Percentiles rank a stretch among this genome's conserved stretches.
phyloP scores from a whole-genome alignment of 2,888 invertebrate species.

The Melipona beecheii region DNA sequence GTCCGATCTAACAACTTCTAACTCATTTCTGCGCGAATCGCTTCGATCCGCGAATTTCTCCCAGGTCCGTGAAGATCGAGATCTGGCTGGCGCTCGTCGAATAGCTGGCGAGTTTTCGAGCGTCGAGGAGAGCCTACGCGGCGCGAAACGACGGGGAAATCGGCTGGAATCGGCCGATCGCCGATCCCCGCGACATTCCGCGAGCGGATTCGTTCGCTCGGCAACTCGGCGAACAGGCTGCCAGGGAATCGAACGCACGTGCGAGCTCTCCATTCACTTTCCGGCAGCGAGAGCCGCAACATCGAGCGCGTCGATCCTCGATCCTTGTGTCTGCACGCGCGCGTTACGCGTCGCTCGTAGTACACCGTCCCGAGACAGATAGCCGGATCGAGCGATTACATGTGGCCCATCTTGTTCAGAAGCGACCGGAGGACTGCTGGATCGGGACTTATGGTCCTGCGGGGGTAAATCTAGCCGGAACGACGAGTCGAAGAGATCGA shows the following conservation, averaged over 20 bases:
- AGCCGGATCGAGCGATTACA: conserved; percentile 41
- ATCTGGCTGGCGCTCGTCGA: conserved; percentile 7
- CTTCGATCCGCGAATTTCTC: conserved; percentile 6
- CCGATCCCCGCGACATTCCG: conserved; percentile 56
- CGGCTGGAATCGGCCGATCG: conserved; percentile 28
- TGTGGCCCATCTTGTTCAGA: conserved; percentile 44
- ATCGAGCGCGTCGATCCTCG: conserved; percentile 47
- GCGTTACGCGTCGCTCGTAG: conserved; percentile 1
- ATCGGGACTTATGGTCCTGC: conserved; percentile 42
- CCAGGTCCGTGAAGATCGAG: background rate
- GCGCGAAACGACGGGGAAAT: conserved; percentile 20
- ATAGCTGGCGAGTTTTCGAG: background rate
- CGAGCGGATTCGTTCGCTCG: conserved; percentile 30
- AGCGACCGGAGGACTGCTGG: conserved; percentile 16
- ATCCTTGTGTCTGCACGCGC: conserved; percentile 34
- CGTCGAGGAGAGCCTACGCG: background rate
- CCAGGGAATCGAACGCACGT: conserved; percentile 49
- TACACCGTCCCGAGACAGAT: background rate
- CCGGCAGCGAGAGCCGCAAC: conserved; percentile 61
- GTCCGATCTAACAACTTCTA: background rate
- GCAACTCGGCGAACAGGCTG: conserved; percentile 41
- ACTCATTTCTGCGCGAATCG: background rate
- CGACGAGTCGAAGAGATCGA: conserved; percentile 29
- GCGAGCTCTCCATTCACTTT: conserved; percentile 68
- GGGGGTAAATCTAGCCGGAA: conserved; percentile 26